Conservation (phyloP, 2,113 vertebrate species). For the Pungitius pungitius region DNA sequence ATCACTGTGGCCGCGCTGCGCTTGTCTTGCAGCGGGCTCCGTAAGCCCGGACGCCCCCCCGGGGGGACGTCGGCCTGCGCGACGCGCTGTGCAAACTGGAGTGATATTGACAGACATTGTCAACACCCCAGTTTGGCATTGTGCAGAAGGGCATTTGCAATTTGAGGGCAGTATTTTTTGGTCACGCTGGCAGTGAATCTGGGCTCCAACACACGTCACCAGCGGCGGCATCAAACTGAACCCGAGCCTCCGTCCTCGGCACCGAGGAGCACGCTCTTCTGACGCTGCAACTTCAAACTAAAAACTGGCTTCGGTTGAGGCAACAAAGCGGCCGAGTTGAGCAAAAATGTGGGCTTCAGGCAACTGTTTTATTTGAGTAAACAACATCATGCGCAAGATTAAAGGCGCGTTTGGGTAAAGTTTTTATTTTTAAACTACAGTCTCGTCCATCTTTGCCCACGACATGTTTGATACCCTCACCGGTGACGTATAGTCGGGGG, state of each 20-base stretch:
- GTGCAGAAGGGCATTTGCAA: slow-evolving; percentile 28
- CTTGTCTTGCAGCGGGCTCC: slow-evolving; percentile 1
- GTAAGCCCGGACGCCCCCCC: not conserved
- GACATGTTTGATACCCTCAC: too few species aligned
- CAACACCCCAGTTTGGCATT: slow-evolving; percentile 42
- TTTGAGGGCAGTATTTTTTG: not conserved
- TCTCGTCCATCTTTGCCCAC: not conserved
- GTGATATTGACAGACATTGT: slow-evolving; percentile 35
- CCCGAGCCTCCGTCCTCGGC: too few species aligned
- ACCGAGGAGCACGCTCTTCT: too few species aligned
- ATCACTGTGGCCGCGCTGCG: slow-evolving; percentile 1
- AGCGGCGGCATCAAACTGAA: too few species aligned
- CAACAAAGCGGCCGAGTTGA: too few species aligned
- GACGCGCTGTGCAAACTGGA: slow-evolving; percentile 22
- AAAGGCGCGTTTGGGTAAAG: not conserved
- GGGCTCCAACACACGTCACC: not conserved
- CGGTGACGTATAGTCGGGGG: too few species aligned
- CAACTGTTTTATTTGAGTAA: too few species aligned
- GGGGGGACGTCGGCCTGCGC: slow-evolving; percentile 7
- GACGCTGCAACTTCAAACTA: too few species aligned
- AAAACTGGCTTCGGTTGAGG: too few species aligned
- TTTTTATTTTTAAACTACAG: not conserved
- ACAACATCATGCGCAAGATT: not conserved
- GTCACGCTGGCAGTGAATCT: not conserved
- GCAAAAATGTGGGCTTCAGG: too few species aligned